Evolutionary conservation across 2,113 vertebrate species (phyloP).

Genomic region (sheep (Ovis aries)): ARS-UI_Ramb_v3.0 NC_056071.1:5197001-5197500

Average conservation of each 20-base stretch:
- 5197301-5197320: background rate
- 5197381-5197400: background rate
- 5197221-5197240: background rate
- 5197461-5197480: no score
- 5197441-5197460: background rate
- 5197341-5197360: background rate
- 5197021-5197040: no score
- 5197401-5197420: background rate
- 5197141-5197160: fast-evolving
- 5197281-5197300: background rate
- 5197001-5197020: background rate
- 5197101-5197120: background rate
- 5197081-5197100: background rate
- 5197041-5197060: fast-evolving
- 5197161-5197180: background rate
- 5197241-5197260: background rate
- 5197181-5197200: background rate
- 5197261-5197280: background rate
- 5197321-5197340: background rate
- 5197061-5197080: background rate
- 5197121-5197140: background rate
- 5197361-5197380: background rate
- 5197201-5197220: background rate
- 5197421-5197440: background rate
- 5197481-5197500: background rate